phyloP scores from a whole-genome alignment of 2,113 vertebrate species.

The Hyperoodon ampullatus region DNA sequence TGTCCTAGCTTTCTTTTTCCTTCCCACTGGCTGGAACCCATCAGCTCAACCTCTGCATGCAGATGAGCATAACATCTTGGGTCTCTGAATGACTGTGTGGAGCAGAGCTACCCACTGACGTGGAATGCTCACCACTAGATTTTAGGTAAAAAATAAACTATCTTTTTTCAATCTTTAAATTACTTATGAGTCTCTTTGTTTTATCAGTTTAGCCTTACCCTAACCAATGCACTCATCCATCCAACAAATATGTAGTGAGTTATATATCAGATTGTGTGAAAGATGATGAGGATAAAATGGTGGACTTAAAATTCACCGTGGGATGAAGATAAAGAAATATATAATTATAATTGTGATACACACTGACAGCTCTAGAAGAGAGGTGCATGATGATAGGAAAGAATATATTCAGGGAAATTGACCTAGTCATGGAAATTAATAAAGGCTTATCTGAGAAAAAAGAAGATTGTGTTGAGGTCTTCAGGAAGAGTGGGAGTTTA shows the following conservation, averaged over 20 bases:
- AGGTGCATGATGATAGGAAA: background rate
- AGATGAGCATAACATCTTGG: background rate
- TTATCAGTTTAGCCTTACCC: background rate
- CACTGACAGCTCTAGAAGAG: background rate
- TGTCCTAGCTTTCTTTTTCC: background rate
- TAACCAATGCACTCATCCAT: background rate
- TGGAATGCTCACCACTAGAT: background rate
- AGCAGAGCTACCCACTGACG: background rate
- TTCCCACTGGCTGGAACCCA: background rate
- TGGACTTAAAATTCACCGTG: background rate
- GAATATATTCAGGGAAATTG: background rate
- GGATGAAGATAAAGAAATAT: background rate
- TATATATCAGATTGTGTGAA: background rate
- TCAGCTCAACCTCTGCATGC: background rate
- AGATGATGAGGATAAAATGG: background rate
- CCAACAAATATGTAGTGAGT: background rate
- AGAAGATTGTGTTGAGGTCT: background rate
- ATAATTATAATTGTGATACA: background rate
- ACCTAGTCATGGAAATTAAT: background rate
- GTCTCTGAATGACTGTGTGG: background rate
- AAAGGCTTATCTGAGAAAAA: background rate
- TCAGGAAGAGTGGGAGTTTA: background rate
- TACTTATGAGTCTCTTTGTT: background rate
- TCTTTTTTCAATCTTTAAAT: background rate
- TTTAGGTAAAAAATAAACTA: slow-evolving; percentile 11